Evolutionary conservation across 2,113 vertebrate genomes (phyloP), one percentile per base, ranked within the genome.

Genomic region (Macrotus californicus): DNA sequence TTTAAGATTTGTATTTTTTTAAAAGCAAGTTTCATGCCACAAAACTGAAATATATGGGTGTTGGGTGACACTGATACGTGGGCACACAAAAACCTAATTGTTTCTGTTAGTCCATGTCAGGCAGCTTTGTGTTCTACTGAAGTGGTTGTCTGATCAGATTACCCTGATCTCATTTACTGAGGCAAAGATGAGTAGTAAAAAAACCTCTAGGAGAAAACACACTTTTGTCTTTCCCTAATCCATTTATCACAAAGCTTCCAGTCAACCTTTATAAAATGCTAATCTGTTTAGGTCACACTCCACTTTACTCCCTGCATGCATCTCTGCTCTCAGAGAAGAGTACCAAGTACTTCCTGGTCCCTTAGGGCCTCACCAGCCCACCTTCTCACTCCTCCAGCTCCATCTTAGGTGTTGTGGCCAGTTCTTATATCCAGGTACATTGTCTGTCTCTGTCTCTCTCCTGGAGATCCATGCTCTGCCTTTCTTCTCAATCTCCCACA

Each of bases 371-470:
- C 26, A 4, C 46, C 43, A 21, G 5, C 6, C 52, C 11, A 11
- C 22, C 22, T 43, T 26, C 61, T 64, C 21, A 21, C 3, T 26
- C 29, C 18, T 56, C 6, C 14, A 7, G 6, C 1, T 11, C 39
- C 26, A 36, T 13, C 22, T 85, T 3, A 59, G 39, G 26, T 36
- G 41, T 15, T 59, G 79, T 43, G 64, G 19, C 43, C 46, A 1
- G 1, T 39, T 76, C 31, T 83, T 50, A 3, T 0, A 34, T 18
- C 15, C 8, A 12, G 12, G 3, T 15, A 41, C 41, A 10, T 1
- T 15, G 56, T 36, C 36, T n/a, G 1, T 61, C 29, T 59, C 24
- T 54, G 21, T 12, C 13, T 12, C 2, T 54, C 6, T 52, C 7
- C 15, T 64, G n/a, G 36, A 52, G 16, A 43, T 12, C 24, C 16